These are phyloP conservation scores for Amphipyra berbera DNA, from an alignment of 2,888 invertebrate species.

Conservation along the genomic window DNA sequence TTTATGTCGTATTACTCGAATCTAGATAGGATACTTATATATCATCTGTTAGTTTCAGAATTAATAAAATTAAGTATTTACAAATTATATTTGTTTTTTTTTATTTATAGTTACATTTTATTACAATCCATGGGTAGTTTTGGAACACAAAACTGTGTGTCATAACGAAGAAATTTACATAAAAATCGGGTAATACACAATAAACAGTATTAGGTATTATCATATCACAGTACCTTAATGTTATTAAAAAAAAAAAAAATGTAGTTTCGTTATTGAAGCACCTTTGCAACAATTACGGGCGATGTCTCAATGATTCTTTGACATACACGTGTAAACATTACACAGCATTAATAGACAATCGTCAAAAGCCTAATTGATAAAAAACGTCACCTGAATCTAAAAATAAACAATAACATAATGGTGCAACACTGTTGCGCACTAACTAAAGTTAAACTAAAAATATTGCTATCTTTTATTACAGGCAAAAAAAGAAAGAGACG, in stretches of 20 bases:
- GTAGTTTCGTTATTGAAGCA: too few species aligned
- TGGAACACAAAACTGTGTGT: neutral
- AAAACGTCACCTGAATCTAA: too few species aligned
- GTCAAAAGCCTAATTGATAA: too few species aligned
- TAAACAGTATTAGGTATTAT: too few species aligned
- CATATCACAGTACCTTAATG: too few species aligned
- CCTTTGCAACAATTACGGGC: neutral
- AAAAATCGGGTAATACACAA: neutral
- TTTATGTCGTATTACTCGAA: constrained; percentile 83
- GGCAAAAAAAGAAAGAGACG: too few species aligned
- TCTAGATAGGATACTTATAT: constrained; percentile 89
- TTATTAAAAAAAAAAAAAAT: too few species aligned
- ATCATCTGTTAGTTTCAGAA: constrained; percentile 89
- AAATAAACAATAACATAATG: too few species aligned
- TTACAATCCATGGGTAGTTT: constrained; percentile 6
- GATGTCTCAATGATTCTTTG: neutral
- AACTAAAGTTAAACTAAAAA: too few species aligned
- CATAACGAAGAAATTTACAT: neutral
- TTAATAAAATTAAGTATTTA: constrained; percentile 90
- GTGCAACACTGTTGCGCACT: too few species aligned
- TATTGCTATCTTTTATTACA: too few species aligned
- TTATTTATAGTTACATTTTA: constrained; percentile 23
- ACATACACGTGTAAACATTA: neutral
- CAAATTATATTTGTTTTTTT: constrained; percentile 79
- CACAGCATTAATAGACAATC: neutral